phyloP scores from a whole-genome alignment of 2,113 vertebrate genomes.

The Siniperca knerii region DNA sequence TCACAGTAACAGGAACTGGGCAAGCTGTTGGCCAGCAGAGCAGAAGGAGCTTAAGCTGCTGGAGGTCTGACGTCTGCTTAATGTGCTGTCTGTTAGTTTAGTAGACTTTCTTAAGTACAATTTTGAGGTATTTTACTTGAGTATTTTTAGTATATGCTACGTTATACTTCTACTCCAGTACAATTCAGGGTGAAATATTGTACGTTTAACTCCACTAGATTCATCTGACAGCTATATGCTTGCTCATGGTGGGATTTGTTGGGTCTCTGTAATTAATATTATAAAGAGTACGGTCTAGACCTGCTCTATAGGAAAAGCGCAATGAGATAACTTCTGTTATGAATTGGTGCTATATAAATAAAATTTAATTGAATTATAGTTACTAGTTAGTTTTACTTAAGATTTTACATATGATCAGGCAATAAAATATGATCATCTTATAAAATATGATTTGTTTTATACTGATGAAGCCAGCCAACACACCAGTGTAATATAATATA shows the following conservation, averaged over 20 bases:
- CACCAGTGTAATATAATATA: not conserved
- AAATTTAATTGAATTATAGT: no score
- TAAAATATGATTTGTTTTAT: not conserved
- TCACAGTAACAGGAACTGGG: not conserved
- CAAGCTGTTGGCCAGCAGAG: not conserved
- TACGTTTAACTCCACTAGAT: not conserved
- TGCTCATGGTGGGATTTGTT: no score
- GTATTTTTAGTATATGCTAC: not conserved
- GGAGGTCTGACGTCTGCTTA: not conserved
- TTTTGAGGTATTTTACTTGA: not conserved
- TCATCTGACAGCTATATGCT: not conserved
- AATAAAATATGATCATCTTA: not conserved
- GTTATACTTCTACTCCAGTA: not conserved
- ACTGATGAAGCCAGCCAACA: not conserved
- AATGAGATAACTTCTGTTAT: no score
- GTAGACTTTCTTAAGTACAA: not conserved
- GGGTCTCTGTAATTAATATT: no score
- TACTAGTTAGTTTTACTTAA: not conserved
- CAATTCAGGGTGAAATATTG: not conserved
- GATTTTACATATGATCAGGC: not conserved
- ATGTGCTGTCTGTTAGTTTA: not conserved
- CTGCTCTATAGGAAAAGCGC: no score
- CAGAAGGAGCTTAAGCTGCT: constrained; percentile 20
- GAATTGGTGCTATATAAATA: no score
- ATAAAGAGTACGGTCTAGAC: no score